phyloP scores from a whole-genome alignment of 2,888 invertebrate species.

The Andrena bicolor region DNA sequence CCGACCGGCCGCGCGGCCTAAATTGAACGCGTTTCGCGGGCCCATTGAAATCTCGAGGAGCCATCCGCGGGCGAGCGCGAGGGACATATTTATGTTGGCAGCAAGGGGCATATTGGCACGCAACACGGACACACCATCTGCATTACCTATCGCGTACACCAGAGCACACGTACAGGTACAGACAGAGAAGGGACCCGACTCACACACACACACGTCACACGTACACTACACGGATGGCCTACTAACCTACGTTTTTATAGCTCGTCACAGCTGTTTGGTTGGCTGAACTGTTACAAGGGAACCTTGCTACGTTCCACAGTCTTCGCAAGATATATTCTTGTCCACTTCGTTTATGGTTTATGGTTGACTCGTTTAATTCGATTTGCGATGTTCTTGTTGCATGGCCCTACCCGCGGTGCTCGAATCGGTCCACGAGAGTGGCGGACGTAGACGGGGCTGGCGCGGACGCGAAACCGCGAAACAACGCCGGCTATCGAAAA shows the following conservation, averaged over 20 bases:
- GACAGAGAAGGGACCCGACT: constrained; percentile 4
- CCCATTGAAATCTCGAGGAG: constrained; percentile 40
- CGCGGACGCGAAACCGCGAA: neutral
- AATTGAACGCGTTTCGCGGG: constrained; percentile 5
- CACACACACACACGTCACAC: constrained; percentile 43
- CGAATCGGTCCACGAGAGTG: constrained; percentile 65
- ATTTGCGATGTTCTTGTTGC: constrained; percentile 84
- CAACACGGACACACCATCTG: constrained; percentile 41
- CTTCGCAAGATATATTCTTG: constrained; percentile 82
- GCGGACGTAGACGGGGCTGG: neutral
- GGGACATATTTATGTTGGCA: constrained; percentile 63
- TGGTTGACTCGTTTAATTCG: constrained; percentile 81
- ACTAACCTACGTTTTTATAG: constrained; percentile 85
- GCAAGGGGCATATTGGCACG: constrained; percentile 67
- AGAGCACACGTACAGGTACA: constrained; percentile 13
- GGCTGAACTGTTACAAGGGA: constrained; percentile 85
- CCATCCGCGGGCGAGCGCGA: constrained; percentile 33
- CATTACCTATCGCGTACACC: constrained; percentile 44
- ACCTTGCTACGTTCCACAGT: constrained; percentile 85
- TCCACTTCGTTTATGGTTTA: constrained; percentile 77
- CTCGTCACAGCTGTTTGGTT: constrained; percentile 85
- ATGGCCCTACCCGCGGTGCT: constrained; percentile 83
- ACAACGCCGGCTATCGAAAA: constrained; percentile 15
- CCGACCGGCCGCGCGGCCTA: neutral
- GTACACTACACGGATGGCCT: constrained; percentile 78